phyloP scores from a whole-genome alignment of 2,888 invertebrate species.

The Eudemis profundana region DNA sequence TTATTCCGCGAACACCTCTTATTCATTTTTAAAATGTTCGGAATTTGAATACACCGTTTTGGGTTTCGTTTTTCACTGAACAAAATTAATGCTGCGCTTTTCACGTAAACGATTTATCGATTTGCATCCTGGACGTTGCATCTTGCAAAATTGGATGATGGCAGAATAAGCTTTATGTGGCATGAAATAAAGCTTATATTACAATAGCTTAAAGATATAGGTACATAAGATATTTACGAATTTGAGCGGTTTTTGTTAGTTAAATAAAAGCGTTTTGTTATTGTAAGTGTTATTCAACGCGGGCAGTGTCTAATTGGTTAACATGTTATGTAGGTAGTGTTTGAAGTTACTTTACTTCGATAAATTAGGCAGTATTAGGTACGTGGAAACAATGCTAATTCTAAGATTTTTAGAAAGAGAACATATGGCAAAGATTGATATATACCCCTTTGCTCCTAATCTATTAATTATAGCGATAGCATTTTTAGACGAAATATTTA shows the following conservation, averaged over 20 bases:
- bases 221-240: background rate
- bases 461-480: too few relatives aligned
- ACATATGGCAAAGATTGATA: too few relatives aligned
- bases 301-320: slow-evolving; percentile 10
- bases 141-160: slow-evolving; percentile 3
- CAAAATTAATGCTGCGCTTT: slow-evolving; percentile 26
- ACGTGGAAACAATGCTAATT: too few relatives aligned
- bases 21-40: slow-evolving; percentile 16
- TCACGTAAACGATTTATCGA: slow-evolving; percentile 27
- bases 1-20: background rate
- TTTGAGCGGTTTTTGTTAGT: slow-evolving; percentile 4
- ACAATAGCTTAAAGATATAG: background rate
- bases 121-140: background rate
- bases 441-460: too few relatives aligned
- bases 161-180: background rate
- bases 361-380: slow-evolving; percentile 2
- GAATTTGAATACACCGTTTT: slow-evolving; percentile 3
- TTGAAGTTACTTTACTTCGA: slow-evolving; percentile 6
- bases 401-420: too few relatives aligned
- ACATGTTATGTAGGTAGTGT: background rate
- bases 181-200: background rate
- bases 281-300: slow-evolving; percentile 26
- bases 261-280: slow-evolving; percentile 7
- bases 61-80: slow-evolving; percentile 16
- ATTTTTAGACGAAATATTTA: too few relatives aligned